These are phyloP conservation scores for Helleia helle DNA, from an alignment of 2,888 invertebrate genomes.

Conservation along the genomic window DNA sequence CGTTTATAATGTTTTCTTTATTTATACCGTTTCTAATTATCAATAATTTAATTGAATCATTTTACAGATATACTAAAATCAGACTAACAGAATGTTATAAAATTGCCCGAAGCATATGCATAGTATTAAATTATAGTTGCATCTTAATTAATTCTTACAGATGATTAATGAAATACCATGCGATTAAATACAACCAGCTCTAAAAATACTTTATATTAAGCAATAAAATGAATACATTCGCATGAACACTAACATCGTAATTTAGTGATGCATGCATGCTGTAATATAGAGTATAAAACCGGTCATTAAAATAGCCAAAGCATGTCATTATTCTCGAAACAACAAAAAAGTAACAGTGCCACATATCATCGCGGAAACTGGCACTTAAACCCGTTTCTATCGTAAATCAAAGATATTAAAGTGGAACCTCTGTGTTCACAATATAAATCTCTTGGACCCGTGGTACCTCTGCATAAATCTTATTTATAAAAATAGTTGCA, in stretches of 20 bases:
- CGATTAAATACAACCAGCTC: slow-evolving; percentile 2
- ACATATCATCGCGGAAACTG: slow-evolving; percentile 67
- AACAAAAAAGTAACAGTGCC: slow-evolving; percentile 61
- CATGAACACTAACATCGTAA: slow-evolving; percentile 6
- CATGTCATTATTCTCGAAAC: slow-evolving; percentile 65
- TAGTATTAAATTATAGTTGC: no score
- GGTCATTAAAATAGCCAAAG: slow-evolving; percentile 64
- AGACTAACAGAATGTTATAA: no score
- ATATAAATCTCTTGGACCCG: slow-evolving; percentile 68
- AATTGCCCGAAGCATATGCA: no score
- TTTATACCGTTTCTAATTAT: no score
- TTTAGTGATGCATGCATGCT: background rate
- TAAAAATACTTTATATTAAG: background rate
- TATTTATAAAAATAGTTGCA: slow-evolving; percentile 43
- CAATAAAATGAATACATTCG: background rate
- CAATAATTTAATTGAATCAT: no score
- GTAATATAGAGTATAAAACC: slow-evolving; percentile 17
- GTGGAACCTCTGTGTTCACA: slow-evolving; percentile 72
- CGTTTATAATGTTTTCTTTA: no score
- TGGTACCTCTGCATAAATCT: slow-evolving; percentile 53
- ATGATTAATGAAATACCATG: no score
- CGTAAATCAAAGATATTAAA: slow-evolving; percentile 75
- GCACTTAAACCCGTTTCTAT: slow-evolving; percentile 68
- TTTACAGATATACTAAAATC: no score
- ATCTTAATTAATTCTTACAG: no score